These are phyloP conservation scores for Porphyrio hochstetteri DNA, from an alignment of 2,113 vertebrate genomes.

Conservation along the genomic window DNA sequence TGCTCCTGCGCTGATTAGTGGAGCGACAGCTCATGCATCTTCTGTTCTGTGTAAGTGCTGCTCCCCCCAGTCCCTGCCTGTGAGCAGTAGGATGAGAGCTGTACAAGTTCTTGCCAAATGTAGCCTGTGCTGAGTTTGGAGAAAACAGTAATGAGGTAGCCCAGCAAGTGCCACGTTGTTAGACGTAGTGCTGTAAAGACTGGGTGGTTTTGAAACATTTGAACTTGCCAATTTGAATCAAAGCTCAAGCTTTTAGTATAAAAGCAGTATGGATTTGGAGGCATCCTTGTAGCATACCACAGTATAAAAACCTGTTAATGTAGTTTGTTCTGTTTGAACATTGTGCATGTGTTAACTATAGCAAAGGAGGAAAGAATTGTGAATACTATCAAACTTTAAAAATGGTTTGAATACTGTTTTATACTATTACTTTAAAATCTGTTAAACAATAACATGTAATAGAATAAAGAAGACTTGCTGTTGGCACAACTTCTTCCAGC, in stretches of 20 bases:
- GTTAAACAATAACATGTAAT: background rate
- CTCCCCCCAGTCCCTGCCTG: background rate
- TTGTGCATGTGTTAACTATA: background rate
- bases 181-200: background rate
- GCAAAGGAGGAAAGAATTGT: background rate
- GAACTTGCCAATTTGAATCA: background rate
- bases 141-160: constrained; percentile 11
- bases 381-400: background rate
- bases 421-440: background rate
- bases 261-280: background rate
- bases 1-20: background rate
- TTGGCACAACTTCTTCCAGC: background rate
- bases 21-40: constrained; percentile 53
- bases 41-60: constrained; percentile 8
- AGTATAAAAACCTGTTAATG: background rate
- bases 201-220: background rate
- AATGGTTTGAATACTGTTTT: background rate
- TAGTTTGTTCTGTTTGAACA: background rate
- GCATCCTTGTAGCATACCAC: background rate
- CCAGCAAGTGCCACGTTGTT: background rate
- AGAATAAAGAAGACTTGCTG: background rate
- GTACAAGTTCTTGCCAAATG: background rate
- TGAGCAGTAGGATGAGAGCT: background rate
- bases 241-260: background rate
- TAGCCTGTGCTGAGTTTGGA: constrained; percentile 23